Evolutionary conservation across 1,140 invertebrate genomes (phyloP).

Genomic region (Heliconius melpomene): DNA sequence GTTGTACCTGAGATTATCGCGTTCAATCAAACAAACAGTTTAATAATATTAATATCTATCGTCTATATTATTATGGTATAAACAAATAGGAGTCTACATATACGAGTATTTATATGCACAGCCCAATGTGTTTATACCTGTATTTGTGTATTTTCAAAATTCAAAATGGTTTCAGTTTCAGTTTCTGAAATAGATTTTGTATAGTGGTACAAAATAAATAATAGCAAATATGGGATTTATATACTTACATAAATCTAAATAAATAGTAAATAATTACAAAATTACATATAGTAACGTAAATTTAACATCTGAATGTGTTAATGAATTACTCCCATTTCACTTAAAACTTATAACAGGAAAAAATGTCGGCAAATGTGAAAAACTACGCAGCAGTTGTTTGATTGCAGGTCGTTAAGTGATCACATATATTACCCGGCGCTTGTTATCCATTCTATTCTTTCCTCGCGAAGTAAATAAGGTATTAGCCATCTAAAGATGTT

Average conservation of each 20-base stretch:
- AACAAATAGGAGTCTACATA: too few species aligned
- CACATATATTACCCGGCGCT: slow-evolving; percentile 72
- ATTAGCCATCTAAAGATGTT: neutral
- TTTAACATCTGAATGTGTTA: neutral
- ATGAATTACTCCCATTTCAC: neutral
- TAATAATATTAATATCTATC: too few species aligned
- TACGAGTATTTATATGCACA: too few species aligned
- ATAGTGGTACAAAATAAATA: neutral
- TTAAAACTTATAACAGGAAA: slow-evolving; percentile 3
- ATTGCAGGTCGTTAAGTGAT: slow-evolving; percentile 78
- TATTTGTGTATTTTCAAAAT: too few species aligned
- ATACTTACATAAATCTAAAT: neutral
- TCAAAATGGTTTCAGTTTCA: too few species aligned
- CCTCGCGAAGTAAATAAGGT: slow-evolving; percentile 24
- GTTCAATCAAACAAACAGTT: too few species aligned
- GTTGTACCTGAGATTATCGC: too few species aligned
- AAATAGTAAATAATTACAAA: neutral
- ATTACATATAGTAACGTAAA: neutral
- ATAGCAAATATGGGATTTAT: neutral
- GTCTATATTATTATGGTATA: too few species aligned
- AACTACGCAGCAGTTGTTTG: slow-evolving; percentile 64
- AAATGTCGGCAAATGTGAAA: slow-evolving; percentile 50
- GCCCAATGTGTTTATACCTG: too few species aligned
- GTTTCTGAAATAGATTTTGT: too few species aligned
- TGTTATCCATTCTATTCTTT: slow-evolving; percentile 56